Conservation (phyloP, 1,140 invertebrate genomes). For the Heliconius hewitsoni region DNA sequence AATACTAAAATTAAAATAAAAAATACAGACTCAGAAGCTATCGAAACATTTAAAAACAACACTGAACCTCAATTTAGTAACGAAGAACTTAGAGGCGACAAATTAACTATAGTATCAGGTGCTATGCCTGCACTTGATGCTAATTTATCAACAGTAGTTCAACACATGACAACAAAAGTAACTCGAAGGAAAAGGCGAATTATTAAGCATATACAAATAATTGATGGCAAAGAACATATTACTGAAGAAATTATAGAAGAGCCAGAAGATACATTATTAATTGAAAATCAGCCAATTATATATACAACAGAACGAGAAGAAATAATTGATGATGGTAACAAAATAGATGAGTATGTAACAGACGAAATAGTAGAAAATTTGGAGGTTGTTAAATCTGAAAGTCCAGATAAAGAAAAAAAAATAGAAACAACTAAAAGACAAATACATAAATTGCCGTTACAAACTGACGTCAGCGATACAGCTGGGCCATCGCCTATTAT, state of each 20-base stretch:
- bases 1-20: background rate
- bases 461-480: background rate
- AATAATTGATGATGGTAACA: background rate
- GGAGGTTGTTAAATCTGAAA: background rate
- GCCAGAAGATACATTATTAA: conserved; percentile 83
- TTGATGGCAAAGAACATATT: conserved; percentile 89
- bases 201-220: conserved; percentile 87
- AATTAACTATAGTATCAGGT: background rate
- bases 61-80: background rate
- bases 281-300: conserved; percentile 54
- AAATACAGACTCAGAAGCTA: background rate
- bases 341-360: background rate
- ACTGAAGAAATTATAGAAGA: conserved; percentile 88
- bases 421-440: background rate
- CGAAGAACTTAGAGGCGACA: background rate
- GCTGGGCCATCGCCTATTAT: background rate
- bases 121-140: conserved; percentile 8
- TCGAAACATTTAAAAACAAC: background rate
- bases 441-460: background rate
- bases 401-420: background rate
- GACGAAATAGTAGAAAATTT: background rate
- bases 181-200: conserved; percentile 84
- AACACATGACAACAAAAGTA: conserved; percentile 84
- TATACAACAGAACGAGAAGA: background rate
- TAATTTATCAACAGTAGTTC: conserved; percentile 86